Evolutionary conservation across 2,797 vertebrate species (phyloP), one percentile per base, ranked within the genome.

Genomic region (Epinephelus awoara): DNA sequence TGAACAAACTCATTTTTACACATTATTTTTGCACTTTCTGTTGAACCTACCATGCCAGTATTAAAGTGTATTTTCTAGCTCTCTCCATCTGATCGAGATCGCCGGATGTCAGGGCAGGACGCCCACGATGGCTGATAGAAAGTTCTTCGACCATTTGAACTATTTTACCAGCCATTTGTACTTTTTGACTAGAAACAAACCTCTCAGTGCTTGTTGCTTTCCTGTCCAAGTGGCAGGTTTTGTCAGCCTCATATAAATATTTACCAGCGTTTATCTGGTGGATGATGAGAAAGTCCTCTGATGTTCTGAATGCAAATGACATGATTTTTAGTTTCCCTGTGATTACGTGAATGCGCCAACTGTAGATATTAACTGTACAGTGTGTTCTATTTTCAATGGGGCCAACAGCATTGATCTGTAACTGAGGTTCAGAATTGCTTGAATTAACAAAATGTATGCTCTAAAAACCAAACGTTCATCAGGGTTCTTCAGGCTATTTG

Each of bases 281-380:
- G 75, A 71, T 74, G 72, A 73, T 63, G 75, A 83, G 77, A 73
- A 73, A 84, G 77, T 59, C 65, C 42, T 71, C 67, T 27, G 40
- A 71, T 75, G 76, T 52, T 78, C 62, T 85, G 82, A 77, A 83
- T 87, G 82, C 86, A 86, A 72, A 74, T 6, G 19, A 81, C 79
- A 49, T 50, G 55, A 17, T 86, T 82, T 82, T 80, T 74, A 56
- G 59, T 61, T 86, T 83, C 50, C 65, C 61, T 74, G 85, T 79
- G 77, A 74, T 81, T 14, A 76, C 55, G 23, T 82, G 84, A 85
- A 78, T 86, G 85, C 85, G 59, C 83, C 83, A 25, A 52, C 81
- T 93, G 90, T 91, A 93, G 89, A 91, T 92, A 91, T 72, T 54
- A 88, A 6, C 87, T 92, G 90, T 92, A 92, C 90, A 91, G 89